Percentiles rank a stretch among this genome's conserved stretches.
phyloP scores from a whole-genome alignment of 1,140 invertebrate genomes.

The Riptortus pedestris region DNA sequence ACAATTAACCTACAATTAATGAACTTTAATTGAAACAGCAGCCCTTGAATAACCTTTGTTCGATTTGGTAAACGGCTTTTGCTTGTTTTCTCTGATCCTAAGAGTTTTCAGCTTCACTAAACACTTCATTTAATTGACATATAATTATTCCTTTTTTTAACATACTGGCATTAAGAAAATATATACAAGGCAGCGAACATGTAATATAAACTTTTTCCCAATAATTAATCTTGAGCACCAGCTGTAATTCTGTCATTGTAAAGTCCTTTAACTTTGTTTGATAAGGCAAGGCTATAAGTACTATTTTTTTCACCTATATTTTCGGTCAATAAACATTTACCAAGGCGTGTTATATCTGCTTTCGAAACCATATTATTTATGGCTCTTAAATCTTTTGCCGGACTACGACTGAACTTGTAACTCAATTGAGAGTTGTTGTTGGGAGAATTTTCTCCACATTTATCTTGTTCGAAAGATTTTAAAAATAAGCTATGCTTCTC shows the following conservation, averaged over 20 bases:
- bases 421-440: constrained; percentile 53
- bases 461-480: constrained; percentile 46
- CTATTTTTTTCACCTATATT: constrained; percentile 36
- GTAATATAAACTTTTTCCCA: too few species aligned
- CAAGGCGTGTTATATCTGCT: constrained; percentile 38
- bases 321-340: constrained; percentile 46
- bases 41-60: too few species aligned
- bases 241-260: constrained; percentile 42
- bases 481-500: constrained; percentile 54
- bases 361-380: constrained; percentile 49
- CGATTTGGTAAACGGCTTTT: too few species aligned
- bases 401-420: constrained; percentile 81
- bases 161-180: too few species aligned
- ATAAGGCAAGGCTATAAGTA: constrained; percentile 37
- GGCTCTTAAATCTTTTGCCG: constrained; percentile 58
- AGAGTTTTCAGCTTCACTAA: too few species aligned
- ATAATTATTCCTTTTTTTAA: too few species aligned
- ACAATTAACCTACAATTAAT: too few species aligned
- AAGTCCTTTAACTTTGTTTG: constrained; percentile 46
- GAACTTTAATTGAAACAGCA: too few species aligned
- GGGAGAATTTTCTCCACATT: constrained; percentile 38
- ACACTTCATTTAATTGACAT: too few species aligned
- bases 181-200: too few species aligned
- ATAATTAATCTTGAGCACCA: not conserved
- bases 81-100: too few species aligned